Evolutionary conservation across 2,113 vertebrate genomes (phyloP).

Genomic region (Onychorhynchus coronatus): DNA sequence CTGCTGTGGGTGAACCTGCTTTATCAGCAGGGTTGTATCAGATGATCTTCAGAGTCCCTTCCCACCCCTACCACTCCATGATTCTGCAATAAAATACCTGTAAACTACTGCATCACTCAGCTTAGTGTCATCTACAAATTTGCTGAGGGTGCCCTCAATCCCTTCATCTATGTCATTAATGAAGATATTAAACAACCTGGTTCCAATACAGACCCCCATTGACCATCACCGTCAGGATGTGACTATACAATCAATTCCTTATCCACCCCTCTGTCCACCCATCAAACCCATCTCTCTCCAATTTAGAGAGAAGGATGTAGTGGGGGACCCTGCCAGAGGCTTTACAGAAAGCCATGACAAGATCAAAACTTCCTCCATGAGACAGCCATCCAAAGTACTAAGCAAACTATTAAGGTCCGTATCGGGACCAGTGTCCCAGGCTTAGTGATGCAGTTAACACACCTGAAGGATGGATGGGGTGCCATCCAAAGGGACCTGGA

Average conservation of each 20-base stretch:
- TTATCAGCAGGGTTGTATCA: fast-evolving
- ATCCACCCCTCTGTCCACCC: not conserved
- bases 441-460: fast-evolving
- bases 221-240: not conserved
- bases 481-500: not conserved
- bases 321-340: not conserved
- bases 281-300: not conserved
- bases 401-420: not conserved
- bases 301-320: not conserved
- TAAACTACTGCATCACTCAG: not conserved
- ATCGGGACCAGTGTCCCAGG: not conserved
- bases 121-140: not conserved
- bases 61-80: too few species aligned
- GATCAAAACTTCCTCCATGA: not conserved
- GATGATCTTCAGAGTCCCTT: not conserved
- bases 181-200: not conserved
- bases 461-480: not conserved
- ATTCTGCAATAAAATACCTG: not conserved
- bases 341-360: not conserved
- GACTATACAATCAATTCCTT: not conserved
- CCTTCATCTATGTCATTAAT: not conserved
- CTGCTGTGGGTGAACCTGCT: not conserved
- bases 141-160: not conserved
- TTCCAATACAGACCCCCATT: not conserved
- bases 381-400: not conserved